Conservation (phyloP, 2,888 invertebrate genomes). For the Petrolisthes cinctipes region DNA sequence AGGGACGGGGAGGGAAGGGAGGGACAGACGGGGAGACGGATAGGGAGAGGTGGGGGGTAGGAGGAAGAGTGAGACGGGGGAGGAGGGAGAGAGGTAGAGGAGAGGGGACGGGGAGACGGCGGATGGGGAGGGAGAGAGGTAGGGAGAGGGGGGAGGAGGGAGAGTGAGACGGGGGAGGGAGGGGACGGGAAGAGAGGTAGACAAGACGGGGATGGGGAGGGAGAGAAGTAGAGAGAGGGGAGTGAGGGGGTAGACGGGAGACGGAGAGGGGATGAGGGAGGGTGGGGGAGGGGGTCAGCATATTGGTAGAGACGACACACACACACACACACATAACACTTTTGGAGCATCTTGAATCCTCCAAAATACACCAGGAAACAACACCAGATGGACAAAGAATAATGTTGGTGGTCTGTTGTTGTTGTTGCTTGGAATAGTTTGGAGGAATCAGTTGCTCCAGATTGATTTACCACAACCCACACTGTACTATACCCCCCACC, state of each 20-base stretch:
- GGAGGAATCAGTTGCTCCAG: no score
- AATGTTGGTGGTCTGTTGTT: no score
- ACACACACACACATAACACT: no score
- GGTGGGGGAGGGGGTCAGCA: background rate
- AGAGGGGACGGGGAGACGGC: background rate
- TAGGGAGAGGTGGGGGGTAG: background rate
- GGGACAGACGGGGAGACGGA: background rate
- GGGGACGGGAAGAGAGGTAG: conserved; percentile 3
- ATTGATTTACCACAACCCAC: no score
- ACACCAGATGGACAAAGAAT: no score
- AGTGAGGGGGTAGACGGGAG: background rate
- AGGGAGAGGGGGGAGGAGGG: background rate
- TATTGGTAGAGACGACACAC: no score
- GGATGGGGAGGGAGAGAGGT: background rate
- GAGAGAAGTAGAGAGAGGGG: no score
- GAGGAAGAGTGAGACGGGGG: background rate
- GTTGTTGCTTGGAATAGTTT: no score
- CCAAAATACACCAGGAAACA: no score
- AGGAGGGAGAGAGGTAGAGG: background rate
- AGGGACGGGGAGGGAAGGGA: background rate
- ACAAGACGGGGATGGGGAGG: background rate
- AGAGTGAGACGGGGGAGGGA: background rate
- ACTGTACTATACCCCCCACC: no score
- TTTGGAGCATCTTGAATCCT: no score
- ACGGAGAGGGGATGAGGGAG: background rate